Evolutionary conservation across 2,888 invertebrate species (phyloP).

Genomic region (Bombylius major): DNA sequence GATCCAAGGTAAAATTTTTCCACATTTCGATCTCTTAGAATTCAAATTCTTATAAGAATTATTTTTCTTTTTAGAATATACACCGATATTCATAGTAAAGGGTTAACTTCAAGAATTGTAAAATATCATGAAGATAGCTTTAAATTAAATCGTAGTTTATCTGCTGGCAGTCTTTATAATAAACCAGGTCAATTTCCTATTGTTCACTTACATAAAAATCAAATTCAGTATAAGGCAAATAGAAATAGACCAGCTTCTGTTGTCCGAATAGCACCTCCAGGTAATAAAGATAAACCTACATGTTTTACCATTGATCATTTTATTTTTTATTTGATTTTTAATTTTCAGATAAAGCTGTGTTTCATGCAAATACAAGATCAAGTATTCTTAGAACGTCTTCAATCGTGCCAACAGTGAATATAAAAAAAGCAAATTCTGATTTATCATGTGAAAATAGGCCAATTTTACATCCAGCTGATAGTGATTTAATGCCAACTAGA

Average conservation of each 20-base stretch:
- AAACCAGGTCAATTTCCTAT: constrained; percentile 39
- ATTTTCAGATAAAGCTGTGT: constrained; percentile 21
- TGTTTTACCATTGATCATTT: too few relatives aligned
- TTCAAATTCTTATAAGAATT: neutral
- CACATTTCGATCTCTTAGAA: neutral
- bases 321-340: neutral
- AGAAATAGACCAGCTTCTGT: constrained; percentile 21
- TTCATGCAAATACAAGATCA: constrained; percentile 29
- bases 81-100: constrained; percentile 42
- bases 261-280: constrained; percentile 32
- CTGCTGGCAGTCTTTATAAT: constrained; percentile 30
- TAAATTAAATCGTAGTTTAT: constrained; percentile 30
- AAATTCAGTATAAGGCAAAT: constrained; percentile 28
- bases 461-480: constrained; percentile 29
- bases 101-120: constrained; percentile 39
- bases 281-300: constrained; percentile 14
- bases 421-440: constrained; percentile 26
- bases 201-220: constrained; percentile 38
- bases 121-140: constrained; percentile 35
- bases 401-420: constrained; percentile 18
- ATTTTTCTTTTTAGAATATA: constrained; percentile 24
- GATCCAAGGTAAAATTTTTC: constrained; percentile 25
- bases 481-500: constrained; percentile 35
- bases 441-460: constrained; percentile 30
- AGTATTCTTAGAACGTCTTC: constrained; percentile 28